These are phyloP conservation scores for Yponomeuta plumbellus DNA, from an alignment of 2,888 invertebrate species.

Conservation along the genomic window DNA sequence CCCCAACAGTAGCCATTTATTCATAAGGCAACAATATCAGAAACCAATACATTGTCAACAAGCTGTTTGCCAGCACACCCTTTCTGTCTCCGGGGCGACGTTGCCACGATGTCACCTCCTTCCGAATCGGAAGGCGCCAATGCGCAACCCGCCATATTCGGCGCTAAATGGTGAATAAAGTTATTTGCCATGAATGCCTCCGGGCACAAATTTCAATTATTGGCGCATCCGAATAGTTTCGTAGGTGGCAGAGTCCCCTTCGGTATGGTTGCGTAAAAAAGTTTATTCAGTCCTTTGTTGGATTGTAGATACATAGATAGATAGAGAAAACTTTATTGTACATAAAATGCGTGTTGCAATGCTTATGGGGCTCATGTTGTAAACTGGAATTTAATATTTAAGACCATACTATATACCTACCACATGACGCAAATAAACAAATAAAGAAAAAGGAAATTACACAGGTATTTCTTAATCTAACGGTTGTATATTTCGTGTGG, in stretches of 20 bases:
- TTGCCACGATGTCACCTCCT: slow-evolving; percentile 26
- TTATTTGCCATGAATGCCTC: slow-evolving; percentile 76
- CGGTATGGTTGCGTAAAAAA: slow-evolving; percentile 37
- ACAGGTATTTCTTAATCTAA: too few relatives aligned
- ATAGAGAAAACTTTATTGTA: too few relatives aligned
- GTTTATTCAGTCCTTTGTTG: not conserved
- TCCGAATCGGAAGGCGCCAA: slow-evolving; percentile 39
- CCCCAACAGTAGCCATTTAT: not conserved
- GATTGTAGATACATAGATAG: too few relatives aligned
- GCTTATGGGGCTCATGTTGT: too few relatives aligned
- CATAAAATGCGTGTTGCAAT: too few relatives aligned
- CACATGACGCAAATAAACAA: too few relatives aligned
- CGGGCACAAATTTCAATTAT: slow-evolving; percentile 77
- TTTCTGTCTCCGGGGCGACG: not conserved
- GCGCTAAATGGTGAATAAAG: slow-evolving; percentile 73
- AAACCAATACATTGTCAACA: slow-evolving; percentile 2
- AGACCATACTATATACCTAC: too few relatives aligned
- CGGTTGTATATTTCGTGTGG: too few relatives aligned
- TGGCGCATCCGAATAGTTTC: slow-evolving; percentile 74
- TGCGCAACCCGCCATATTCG: slow-evolving; percentile 58
- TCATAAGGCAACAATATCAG: not conserved
- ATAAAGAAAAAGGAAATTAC: too few relatives aligned
- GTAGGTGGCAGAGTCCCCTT: slow-evolving; percentile 42
- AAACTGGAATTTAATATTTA: too few relatives aligned
- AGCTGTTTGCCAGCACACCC: not conserved